These are phyloP conservation scores for Liodrosophila aerea DNA, from an alignment of 2,888 invertebrate genomes.

Conservation along the genomic window DNA sequence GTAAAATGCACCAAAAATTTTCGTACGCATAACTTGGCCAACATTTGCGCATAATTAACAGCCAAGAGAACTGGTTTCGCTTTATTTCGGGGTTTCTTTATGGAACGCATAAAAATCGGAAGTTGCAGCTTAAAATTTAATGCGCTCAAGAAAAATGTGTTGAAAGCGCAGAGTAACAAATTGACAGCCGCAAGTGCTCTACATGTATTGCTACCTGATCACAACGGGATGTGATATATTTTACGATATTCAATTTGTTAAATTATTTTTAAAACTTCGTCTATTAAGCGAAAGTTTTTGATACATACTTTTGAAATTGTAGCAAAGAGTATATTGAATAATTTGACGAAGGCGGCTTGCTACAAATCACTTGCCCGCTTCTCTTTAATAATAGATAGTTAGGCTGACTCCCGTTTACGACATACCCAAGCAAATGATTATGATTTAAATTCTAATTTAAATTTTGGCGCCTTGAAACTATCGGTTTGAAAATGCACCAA, in stretches of 20 bases:
- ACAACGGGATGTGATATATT: slow-evolving; percentile 9
- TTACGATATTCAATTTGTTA: background rate
- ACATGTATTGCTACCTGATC: slow-evolving; percentile 2
- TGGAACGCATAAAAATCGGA: slow-evolving; percentile 67
- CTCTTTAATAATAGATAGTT: too few species aligned
- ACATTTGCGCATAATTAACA: slow-evolving; percentile 67
- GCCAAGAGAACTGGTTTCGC: slow-evolving; percentile 53
- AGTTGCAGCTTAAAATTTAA: slow-evolving; percentile 73
- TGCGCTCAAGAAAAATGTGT: slow-evolving; percentile 61
- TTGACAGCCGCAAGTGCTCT: slow-evolving; percentile 12
- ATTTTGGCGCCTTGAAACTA: too few species aligned
- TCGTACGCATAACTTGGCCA: slow-evolving; percentile 51
- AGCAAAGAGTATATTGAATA: too few species aligned
- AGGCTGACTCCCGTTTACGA: too few species aligned
- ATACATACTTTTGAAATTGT: too few species aligned
- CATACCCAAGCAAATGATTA: too few species aligned
- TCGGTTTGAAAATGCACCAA: too few species aligned
- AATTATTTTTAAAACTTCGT: background rate
- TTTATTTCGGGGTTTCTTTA: slow-evolving; percentile 14
- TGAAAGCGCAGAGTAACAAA: slow-evolving; percentile 44
- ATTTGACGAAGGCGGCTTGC: too few species aligned
- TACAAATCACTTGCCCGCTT: too few species aligned
- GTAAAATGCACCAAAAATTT: slow-evolving; percentile 24
- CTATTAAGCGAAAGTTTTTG: slow-evolving; percentile 3
- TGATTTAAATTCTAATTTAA: too few species aligned